Evolutionary conservation across 2,888 invertebrate species (phyloP).

Genomic region (Leucophenga maculata): DNA sequence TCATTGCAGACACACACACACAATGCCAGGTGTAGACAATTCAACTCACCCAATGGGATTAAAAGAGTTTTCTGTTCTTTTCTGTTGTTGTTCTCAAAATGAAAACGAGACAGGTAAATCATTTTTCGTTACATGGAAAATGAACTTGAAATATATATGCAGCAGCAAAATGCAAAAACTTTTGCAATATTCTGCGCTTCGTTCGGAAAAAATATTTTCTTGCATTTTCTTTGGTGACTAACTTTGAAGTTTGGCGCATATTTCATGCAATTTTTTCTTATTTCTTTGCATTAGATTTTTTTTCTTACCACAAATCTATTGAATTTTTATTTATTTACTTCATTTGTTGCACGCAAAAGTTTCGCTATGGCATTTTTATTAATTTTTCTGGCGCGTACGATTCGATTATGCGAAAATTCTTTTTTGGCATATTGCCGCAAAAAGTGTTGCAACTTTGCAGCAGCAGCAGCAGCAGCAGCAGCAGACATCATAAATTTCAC

Average conservation of each 20-base stretch:
- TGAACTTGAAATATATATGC: slow-evolving; percentile 47
- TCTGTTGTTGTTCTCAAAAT: background rate
- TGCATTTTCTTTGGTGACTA: background rate
- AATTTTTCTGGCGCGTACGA: background rate
- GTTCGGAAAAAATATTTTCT: background rate
- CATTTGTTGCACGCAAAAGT: slow-evolving; percentile 52
- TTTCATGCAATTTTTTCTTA: background rate
- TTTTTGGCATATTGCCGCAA: slow-evolving; percentile 54
- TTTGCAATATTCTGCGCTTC: slow-evolving; percentile 50
- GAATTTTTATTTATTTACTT: slow-evolving; percentile 39
- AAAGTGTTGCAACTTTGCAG: slow-evolving; percentile 42
- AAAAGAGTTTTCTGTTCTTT: too few relatives aligned
- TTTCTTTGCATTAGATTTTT: slow-evolving; percentile 7
- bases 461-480: slow-evolving; percentile 56
- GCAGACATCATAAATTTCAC: slow-evolving; percentile 58
- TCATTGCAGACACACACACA: too few relatives aligned
- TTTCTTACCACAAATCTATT: slow-evolving; percentile 34
- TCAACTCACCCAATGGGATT: too few relatives aligned
- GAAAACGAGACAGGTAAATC: slow-evolving; percentile 53
- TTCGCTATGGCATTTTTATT: slow-evolving; percentile 36
- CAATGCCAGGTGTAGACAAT: background rate
- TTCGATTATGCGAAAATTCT: slow-evolving; percentile 36
- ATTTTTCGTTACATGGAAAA: slow-evolving; percentile 59
- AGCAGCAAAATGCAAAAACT: slow-evolving; percentile 39
- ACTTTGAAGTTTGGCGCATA: background rate